These are phyloP conservation scores for Chelmon rostratus DNA, from an alignment of 2,797 vertebrate genomes.

Conservation along the genomic window DNA sequence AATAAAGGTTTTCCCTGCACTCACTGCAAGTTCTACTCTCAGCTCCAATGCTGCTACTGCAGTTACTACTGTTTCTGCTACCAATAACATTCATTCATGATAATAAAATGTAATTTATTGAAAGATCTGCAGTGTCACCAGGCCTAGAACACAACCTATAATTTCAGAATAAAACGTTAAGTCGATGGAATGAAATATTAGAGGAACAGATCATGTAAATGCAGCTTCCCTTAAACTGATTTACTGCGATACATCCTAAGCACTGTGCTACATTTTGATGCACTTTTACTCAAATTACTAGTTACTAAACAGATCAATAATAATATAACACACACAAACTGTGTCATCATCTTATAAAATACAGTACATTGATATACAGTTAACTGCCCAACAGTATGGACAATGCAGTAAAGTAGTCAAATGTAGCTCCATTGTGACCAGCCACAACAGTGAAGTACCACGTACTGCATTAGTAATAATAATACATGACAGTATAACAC, in stretches of 20 bases:
- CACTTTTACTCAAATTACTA: not conserved
- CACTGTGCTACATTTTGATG: not conserved
- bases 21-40: not conserved
- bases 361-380: not conserved
- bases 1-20: constrained; percentile 19
- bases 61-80: not conserved
- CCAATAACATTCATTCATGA: not conserved
- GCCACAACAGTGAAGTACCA: not conserved
- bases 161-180: not conserved
- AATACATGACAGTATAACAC: not conserved
- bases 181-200: not conserved
- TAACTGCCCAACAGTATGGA: not conserved
- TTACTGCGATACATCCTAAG: not conserved
- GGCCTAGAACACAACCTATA: not conserved
- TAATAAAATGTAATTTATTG: not conserved
- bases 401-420: not conserved
- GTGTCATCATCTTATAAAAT: not conserved
- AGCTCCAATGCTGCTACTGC: not conserved
- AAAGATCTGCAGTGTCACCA: not conserved
- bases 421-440: not conserved
- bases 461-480: not conserved
- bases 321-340: not conserved
- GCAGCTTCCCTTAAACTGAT: not conserved
- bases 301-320: not conserved
- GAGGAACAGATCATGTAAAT: no score